A percentile compares a stretch with the other conserved stretches of the same genome.
Evolutionary conservation across 2,113 vertebrate species (phyloP).

Genomic region (Rhineura floridana): DNA sequence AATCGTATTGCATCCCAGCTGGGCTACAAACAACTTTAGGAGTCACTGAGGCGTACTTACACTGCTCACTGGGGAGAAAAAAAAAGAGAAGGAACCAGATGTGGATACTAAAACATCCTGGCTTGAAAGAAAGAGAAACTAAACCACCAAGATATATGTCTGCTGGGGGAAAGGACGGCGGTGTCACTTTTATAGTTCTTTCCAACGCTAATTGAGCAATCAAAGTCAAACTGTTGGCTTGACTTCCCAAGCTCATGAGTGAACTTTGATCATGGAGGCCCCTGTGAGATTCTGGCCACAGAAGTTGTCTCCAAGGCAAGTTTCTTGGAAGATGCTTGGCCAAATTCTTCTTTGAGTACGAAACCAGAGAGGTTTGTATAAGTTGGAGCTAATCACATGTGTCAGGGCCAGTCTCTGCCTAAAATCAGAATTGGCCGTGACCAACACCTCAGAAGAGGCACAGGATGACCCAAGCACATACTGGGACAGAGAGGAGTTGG

Average conservation of each 20-base stretch:
- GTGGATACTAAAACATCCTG: neutral
- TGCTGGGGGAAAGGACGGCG: neutral
- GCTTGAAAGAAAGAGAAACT: neutral
- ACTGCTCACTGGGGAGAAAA: neutral
- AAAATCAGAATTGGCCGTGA: neutral
- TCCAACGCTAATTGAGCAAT: neutral
- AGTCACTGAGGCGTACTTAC: neutral
- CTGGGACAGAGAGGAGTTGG: neutral
- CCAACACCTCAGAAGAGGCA: neutral
- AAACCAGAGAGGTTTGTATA: neutral
- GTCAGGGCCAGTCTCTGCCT: neutral
- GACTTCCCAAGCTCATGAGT: neutral
- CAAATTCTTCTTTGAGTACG: neutral
- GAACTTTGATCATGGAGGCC: neutral
- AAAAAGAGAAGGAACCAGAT: neutral
- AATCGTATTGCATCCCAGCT: neutral
- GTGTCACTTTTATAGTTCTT: neutral
- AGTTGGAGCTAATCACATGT: neutral
- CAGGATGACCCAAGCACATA: neutral
- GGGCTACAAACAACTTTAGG: neutral
- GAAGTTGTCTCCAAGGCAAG: neutral
- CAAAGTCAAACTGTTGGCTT: neutral
- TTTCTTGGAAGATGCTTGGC: neutral
- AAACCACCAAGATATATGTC: neutral
- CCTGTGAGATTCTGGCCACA: neutral